Evolutionary conservation across 2,888 invertebrate genomes (phyloP).

Genomic region (Eristalis pertinax): DNA sequence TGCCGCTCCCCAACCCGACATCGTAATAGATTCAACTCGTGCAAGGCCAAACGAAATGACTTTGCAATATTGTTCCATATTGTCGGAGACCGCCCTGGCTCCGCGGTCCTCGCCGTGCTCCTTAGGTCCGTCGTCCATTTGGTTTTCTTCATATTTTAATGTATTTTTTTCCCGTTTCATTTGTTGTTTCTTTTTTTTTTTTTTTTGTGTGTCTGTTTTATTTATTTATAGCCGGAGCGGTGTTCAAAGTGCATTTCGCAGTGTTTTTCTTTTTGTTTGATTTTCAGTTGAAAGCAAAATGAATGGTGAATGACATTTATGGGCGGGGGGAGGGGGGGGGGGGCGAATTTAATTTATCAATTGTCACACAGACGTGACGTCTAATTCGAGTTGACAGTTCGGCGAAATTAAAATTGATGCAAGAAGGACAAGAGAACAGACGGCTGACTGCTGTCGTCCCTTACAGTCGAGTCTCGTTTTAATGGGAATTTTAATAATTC

Average conservation of each 20-base stretch:
- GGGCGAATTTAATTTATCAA: slow-evolving; percentile 29
- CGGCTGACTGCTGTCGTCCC: not conserved
- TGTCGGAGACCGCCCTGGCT: not conserved
- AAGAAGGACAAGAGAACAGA: not conserved
- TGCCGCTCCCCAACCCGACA: not conserved
- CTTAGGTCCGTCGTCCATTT: not conserved
- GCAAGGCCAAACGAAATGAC: slow-evolving; percentile 44
- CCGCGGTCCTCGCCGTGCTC: not conserved
- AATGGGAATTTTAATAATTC: slow-evolving; percentile 15
- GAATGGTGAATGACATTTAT: not conserved
- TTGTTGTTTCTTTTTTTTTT: no score
- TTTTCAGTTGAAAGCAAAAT: not conserved
- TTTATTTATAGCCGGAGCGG: slow-evolving; percentile 19
- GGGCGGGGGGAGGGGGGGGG: no score
- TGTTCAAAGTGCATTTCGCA: slow-evolving; percentile 8
- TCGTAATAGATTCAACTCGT: slow-evolving; percentile 29
- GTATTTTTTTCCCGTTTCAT: not conserved
- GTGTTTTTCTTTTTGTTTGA: not conserved
- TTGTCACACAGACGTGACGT: slow-evolving; percentile 21
- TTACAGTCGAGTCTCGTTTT: not conserved
- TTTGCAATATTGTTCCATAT: slow-evolving; percentile 40
- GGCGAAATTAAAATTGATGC: slow-evolving; percentile 16
- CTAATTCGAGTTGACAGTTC: slow-evolving; percentile 19
- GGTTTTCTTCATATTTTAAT: slow-evolving; percentile 5
- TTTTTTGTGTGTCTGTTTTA: slow-evolving; percentile 9